Percentiles rank a stretch among this genome's conserved stretches.
phyloP scores from a whole-genome alignment of 1,140 invertebrate genomes.

The Trichoplusia ni region DNA sequence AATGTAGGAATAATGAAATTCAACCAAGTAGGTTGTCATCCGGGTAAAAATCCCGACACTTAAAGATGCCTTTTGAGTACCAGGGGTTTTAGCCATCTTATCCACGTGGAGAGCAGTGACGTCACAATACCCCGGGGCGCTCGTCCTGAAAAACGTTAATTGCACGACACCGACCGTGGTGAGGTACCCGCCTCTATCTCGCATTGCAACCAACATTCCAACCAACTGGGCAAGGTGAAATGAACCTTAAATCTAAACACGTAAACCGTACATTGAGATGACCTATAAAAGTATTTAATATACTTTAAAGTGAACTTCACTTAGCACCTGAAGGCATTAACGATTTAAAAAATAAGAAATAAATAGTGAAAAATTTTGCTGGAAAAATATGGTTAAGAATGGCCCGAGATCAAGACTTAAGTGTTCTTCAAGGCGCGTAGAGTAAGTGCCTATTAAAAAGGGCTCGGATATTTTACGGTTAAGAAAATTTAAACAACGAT shows the following conservation, averaged over 20 bases:
- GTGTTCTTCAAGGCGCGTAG: constrained; percentile 8
- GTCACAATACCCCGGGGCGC: constrained; percentile 52
- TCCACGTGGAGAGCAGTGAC: constrained; percentile 46
- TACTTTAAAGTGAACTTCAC: constrained; percentile 31
- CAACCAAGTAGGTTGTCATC: constrained; percentile 12
- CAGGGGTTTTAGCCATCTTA: constrained; percentile 42
- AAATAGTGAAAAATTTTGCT: constrained; percentile 18
- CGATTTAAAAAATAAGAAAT: constrained; percentile 27
- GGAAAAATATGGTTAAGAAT: constrained; percentile 15
- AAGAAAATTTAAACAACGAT: constrained; percentile 17
- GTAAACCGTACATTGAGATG: neutral
- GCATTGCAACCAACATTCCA: constrained; percentile 41
- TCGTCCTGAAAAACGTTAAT: constrained; percentile 65
- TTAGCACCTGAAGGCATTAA: constrained; percentile 32
- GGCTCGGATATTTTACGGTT: constrained; percentile 12
- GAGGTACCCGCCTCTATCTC: constrained; percentile 39
- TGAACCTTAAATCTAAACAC: constrained; percentile 24
- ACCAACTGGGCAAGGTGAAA: neutral
- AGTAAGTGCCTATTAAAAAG: constrained; percentile 12
- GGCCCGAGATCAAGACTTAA: constrained; percentile 10
- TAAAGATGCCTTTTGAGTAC: constrained; percentile 47
- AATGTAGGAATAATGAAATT: constrained; percentile 13
- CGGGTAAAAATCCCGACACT: constrained; percentile 42
- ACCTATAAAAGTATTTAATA: constrained; percentile 9
- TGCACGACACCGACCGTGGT: constrained; percentile 48